Evolutionary conservation across 2,888 invertebrate species (phyloP).

Genomic region (Drosophila anomelani): DNA sequence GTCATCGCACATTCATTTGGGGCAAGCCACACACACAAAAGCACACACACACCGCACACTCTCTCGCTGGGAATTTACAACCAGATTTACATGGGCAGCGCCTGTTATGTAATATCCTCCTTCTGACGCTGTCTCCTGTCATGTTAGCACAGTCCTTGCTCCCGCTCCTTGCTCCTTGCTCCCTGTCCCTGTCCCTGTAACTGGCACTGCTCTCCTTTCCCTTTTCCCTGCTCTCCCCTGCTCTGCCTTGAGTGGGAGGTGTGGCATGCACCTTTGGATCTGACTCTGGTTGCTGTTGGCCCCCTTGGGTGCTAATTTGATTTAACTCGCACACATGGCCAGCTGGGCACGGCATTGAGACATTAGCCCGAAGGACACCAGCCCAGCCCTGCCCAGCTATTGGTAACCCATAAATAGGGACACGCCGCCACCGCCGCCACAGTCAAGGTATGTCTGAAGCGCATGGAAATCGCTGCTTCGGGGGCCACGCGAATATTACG

Average conservation of each 20-base stretch:
- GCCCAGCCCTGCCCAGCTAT: slow-evolving; percentile 39
- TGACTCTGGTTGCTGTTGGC: slow-evolving; percentile 14
- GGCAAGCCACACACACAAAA: slow-evolving; percentile 36
- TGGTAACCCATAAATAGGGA: slow-evolving; percentile 44
- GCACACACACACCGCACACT: slow-evolving; percentile 18
- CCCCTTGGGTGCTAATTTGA: slow-evolving; percentile 65
- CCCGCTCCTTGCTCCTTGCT: slow-evolving; percentile 20
- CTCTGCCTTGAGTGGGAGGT: slow-evolving; percentile 52
- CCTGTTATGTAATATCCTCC: slow-evolving; percentile 78
- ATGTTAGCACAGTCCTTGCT: slow-evolving; percentile 65
- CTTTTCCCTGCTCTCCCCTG: background rate
- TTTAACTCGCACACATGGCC: slow-evolving; percentile 62
- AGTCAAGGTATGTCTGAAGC: slow-evolving; percentile 33
- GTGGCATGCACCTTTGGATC: slow-evolving; percentile 67
- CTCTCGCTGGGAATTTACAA: slow-evolving; percentile 34
- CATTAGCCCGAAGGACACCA: slow-evolving; percentile 67
- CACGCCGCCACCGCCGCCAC: slow-evolving; percentile 13
- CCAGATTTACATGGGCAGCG: slow-evolving; percentile 60
- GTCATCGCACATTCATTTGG: slow-evolving; percentile 52
- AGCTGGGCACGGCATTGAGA: slow-evolving; percentile 75
- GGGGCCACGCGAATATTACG: slow-evolving; percentile 58
- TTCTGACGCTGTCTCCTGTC: slow-evolving; percentile 78
- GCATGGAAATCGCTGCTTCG: slow-evolving; percentile 35
- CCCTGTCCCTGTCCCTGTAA: slow-evolving; percentile 10
- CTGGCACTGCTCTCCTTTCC: too few relatives aligned